A percentile compares a stretch with the other conserved stretches of the same genome.
These are phyloP conservation scores for Mustela lutreola DNA, from an alignment of 2,113 vertebrate genomes.

Conservation along the genomic window DNA sequence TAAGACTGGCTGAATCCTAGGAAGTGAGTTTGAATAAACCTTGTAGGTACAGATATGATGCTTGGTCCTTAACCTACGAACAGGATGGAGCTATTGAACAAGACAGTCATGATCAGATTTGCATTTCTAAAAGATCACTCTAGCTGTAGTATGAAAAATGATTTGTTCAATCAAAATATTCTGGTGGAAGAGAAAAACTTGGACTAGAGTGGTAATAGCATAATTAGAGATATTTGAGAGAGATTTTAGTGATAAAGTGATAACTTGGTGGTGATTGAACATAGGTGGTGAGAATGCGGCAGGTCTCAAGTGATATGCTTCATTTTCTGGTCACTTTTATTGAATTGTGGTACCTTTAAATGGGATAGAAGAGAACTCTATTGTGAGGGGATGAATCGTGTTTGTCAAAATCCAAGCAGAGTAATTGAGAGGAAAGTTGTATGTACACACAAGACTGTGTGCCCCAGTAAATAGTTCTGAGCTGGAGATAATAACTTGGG, in stretches of 20 bases:
- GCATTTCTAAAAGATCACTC: constrained; percentile 8
- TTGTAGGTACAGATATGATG: neutral
- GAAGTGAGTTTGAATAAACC: neutral
- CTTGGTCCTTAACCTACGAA: neutral
- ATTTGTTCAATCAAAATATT: neutral
- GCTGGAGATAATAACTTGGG: neutral
- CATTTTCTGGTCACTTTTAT: neutral
- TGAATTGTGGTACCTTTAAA: neutral
- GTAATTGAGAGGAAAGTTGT: neutral
- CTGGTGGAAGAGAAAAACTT: neutral
- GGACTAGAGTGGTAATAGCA: neutral
- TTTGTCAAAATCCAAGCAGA: neutral
- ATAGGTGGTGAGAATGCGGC: neutral
- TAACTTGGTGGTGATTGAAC: neutral
- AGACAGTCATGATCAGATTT: neutral
- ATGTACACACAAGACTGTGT: neutral
- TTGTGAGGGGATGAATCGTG: neutral
- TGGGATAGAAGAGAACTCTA: neutral
- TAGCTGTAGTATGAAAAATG: neutral
- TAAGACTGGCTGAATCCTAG: neutral
- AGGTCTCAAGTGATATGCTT: neutral
- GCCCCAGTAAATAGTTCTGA: neutral
- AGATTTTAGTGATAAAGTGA: neutral
- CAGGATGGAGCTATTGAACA: neutral
- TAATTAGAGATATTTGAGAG: constrained; percentile 1